Conservation (phyloP, 2,797 vertebrate species). For the Australoheros facetus region DNA sequence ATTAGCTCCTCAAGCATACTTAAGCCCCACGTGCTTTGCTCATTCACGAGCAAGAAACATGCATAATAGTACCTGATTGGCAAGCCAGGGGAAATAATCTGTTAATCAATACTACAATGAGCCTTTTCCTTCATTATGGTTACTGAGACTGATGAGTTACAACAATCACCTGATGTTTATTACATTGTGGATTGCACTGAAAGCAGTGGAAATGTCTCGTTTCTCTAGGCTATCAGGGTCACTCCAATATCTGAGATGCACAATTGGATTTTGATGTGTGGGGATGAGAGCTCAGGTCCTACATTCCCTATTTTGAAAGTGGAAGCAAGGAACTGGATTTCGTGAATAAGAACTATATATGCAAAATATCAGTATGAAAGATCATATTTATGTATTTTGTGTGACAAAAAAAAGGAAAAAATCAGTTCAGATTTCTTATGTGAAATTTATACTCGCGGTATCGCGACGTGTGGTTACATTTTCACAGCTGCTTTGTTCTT, state of each 20-base stretch:
- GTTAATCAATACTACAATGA: conserved; percentile 42
- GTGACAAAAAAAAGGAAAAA: background rate
- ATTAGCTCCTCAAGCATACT: conserved; percentile 21
- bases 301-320: background rate
- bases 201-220: conserved; percentile 39
- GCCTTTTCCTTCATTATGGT: conserved; percentile 50
- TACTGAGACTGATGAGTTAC: conserved; percentile 43
- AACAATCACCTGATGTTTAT: conserved; percentile 40
- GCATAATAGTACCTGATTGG: conserved; percentile 33
- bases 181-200: conserved; percentile 36
- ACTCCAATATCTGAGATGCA: conserved; percentile 12
- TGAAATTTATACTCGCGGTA: background rate
- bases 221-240: conserved; percentile 15
- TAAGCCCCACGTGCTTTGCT: conserved; percentile 5
- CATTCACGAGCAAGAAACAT: conserved; percentile 11
- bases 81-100: conserved; percentile 51
- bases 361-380: conserved; percentile 11
- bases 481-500: background rate
- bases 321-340: conserved; percentile 4
- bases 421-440: background rate
- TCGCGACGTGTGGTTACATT: background rate
- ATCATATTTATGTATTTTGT: conserved; percentile 5
- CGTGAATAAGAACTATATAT: conserved; percentile 15
- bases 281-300: background rate
- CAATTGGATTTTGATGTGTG: background rate